Evolutionary conservation across 2,113 vertebrate genomes (phyloP), one percentile per base, ranked within the genome.

Genomic region (Tiliqua scincoides): DNA sequence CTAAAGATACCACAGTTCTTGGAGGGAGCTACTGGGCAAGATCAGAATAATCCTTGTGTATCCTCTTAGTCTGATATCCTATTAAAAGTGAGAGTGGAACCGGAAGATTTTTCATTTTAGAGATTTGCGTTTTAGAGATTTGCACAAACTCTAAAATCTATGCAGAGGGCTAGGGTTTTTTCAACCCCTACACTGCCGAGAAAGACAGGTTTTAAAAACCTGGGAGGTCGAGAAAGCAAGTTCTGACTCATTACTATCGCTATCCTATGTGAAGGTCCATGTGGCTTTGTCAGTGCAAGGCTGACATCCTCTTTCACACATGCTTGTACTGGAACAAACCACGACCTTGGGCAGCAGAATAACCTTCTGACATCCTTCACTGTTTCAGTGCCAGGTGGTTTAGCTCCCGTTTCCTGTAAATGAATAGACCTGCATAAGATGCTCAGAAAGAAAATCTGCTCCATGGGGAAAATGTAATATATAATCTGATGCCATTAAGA

Each of bases 41-140:
- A 94, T 95, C 94, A 92, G 84, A 91, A 77, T 91, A 92, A 90
- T 91, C 92, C 75, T 84, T 35, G 59, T 88, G 75, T 92, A 93
- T 90, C 85, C 78, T 92, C 87, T 91, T 94, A 94, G 76, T 85
- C 89, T 82, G 14, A 87, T 85, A 91, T 91, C 90, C 89, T 91
- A 79, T 91, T 90, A 92, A 87, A 94, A 91, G 84, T 87, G 85
- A 91, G 63, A 86, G 89, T 90, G 85, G 83, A 88, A 92, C 83
- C 54, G 63, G 40, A 25, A 85, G 68, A 8, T 82, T 81, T 61
- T 86, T 21, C 74, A 67, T 72, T 86, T 86, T 7, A 0, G 40
- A 43, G 72, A 84, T 93, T 92, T 95, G 77, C 85, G n/a, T n/a
- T n/a, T n/a, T n/a, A n/a, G n/a, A n/a, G n/a, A 76, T 88, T 80